Percentiles rank a stretch among this genome's conserved stretches.
These are phyloP conservation scores for Kryptopterus vitreolus DNA, from an alignment of 2,797 vertebrate species.

Conservation along the genomic window DNA sequence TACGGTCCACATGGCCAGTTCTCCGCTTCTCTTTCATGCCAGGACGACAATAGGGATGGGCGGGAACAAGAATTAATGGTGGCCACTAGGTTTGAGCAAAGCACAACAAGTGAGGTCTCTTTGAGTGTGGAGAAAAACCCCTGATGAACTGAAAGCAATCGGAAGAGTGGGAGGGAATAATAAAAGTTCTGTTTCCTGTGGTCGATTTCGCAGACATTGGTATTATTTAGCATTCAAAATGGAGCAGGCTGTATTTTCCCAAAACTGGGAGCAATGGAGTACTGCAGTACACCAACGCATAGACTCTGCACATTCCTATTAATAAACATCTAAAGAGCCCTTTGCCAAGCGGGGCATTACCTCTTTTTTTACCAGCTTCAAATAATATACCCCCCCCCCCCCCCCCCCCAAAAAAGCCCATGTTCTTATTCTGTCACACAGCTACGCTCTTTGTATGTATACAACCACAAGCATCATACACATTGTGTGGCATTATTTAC, in stretches of 20 bases:
- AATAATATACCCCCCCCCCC: constrained; percentile 34
- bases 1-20: constrained; percentile 38
- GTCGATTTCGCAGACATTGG: constrained; percentile 32
- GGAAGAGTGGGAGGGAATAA: neutral
- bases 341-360: constrained; percentile 26
- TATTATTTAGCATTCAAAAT: constrained; percentile 10
- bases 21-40: constrained; percentile 25
- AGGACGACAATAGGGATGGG: constrained; percentile 35
- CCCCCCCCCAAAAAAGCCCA: too few relatives aligned
- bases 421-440: constrained; percentile 7
- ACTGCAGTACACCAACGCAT: constrained; percentile 28
- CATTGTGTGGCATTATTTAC: neutral
- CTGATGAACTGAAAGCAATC: neutral
- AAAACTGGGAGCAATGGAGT: constrained; percentile 19
- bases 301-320: constrained; percentile 31
- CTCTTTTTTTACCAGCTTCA: constrained; percentile 40
- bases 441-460: neutral
- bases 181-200: constrained; percentile 36
- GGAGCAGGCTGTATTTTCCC: constrained; percentile 15
- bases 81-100: constrained; percentile 39
- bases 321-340: constrained; percentile 40
- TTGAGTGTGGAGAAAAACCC: constrained; percentile 9
- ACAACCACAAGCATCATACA: neutral
- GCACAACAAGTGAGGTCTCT: constrained; percentile 32
- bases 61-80: constrained; percentile 42